Percentiles rank a stretch among this genome's conserved stretches.
These are phyloP conservation scores for Drosophila phalerata DNA, from an alignment of 2,888 invertebrate species.

Conservation along the genomic window DNA sequence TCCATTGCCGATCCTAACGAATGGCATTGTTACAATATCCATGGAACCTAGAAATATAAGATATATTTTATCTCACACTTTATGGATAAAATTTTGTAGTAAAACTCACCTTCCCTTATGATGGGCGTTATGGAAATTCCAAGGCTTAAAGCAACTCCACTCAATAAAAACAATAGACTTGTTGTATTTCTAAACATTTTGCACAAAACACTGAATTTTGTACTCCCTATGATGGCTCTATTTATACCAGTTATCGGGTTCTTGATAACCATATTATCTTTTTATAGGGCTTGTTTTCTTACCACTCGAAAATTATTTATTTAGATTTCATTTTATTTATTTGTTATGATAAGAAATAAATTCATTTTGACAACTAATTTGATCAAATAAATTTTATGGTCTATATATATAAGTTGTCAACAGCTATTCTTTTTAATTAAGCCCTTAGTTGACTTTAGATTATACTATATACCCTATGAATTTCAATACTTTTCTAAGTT, in stretches of 20 bases:
- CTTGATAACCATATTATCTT: no score
- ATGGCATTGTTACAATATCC: conserved; percentile 11
- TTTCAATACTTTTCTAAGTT: no score
- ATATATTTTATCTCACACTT: not conserved
- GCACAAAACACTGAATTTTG: not conserved
- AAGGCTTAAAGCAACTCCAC: not conserved
- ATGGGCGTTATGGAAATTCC: conserved; percentile 1
- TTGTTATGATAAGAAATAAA: no score
- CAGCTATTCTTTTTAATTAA: no score
- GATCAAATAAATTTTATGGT: no score
- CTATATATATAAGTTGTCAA: no score
- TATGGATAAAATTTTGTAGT: not conserved
- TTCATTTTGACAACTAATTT: no score
- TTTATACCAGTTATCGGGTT: not conserved
- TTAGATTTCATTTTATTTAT: no score
- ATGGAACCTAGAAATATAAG: not conserved
- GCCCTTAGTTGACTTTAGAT: no score
- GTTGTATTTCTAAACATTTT: conserved; percentile 2
- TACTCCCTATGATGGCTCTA: not conserved
- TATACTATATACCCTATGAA: no score
- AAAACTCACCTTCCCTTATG: not conserved
- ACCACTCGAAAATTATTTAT: no score
- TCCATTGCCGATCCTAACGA: conserved; percentile 21
- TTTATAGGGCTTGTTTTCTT: no score
- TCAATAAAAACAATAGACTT: not conserved